Evolutionary conservation across 2,888 invertebrate species (phyloP), one percentile per base, ranked within the genome.

Genomic region (Pecten maximus): DNA sequence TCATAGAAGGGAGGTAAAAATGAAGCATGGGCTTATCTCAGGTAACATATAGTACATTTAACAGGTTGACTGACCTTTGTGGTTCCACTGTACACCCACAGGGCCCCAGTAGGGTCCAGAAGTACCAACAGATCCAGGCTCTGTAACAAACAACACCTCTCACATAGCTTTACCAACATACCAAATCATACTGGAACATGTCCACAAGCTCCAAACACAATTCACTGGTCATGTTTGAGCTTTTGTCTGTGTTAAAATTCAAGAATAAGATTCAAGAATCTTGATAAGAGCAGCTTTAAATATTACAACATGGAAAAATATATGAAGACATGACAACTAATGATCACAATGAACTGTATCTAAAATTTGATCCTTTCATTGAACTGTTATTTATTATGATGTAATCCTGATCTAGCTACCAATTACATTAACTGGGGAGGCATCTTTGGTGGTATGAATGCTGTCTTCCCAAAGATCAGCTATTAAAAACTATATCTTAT

Each of bases 21-120:
- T n/a, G 12, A 12, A 44, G 35, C 0, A 0, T 74, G 0, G 8
- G 35, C 35, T 28, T 74, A 74, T 74, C 74, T 23, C 28, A 28
- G 28, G 35, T 74, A 74, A 74, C 74, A 74, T 74, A 74, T 23
- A 8, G 74, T 74, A 74, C 15, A 23, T 8, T 35, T 23, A 19
- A 19, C 10, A 60, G 88, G 88, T 60, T 60, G 89, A 87, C 94
- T 90, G 88, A 99, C 98, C 94, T 98, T 97, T 90, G 97, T 97
- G 23, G 98, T 97, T 8, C 99, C 99, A 0, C 98, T 98, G 96
- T 99, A 99, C 90, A 99, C 97, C 60, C 98, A 97, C 40, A 99
- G 97, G 94, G 98, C 98, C 28, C 98, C 98, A 91, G 97, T 97
- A 60, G 98, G 97, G 97, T 99, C 99, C 87, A 99, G 97, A 87